Evolutionary conservation across 2,888 invertebrate genomes (phyloP), one percentile per base, ranked within the genome.

Genomic region (Apoda limacodes): DNA sequence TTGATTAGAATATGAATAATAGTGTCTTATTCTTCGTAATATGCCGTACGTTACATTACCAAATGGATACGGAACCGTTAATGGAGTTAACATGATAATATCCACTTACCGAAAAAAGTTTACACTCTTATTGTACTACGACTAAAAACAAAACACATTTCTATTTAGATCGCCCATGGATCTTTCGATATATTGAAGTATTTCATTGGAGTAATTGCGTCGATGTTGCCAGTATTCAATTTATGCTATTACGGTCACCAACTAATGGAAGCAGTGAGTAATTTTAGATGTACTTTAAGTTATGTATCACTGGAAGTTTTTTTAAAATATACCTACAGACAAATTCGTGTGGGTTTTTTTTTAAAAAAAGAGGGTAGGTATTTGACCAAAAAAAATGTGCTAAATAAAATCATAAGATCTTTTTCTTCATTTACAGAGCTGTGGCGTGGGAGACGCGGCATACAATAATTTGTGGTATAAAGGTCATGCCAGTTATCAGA

Each of bases 191-290:
- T 50, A 30, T 36, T 33, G 1, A 57, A 45, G n/a, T 56, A 63
- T 39, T 52, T 59, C 4, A n/a, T 46, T 3, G 56, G 46, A 4
- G 49, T 54, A 0, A 6, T 52, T 2, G 42, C 37, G 2, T 39
- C 52, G 0, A 43, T 44, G 11, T 9, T 55, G 5, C 52, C 59
- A 0, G 37, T 60, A 17, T 61, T 54, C 21, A 57, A 52, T 24
- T 24, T 62, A 5, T 64, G 62, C 17, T 60, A 56, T 31, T 63
- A 60, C 17, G 46, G 52, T 0, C 59, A 68, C 35, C 26, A 50
- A 5, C 36, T 67, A 2, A 52, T 40, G 19, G 47, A 54, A 25
- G 48, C 60, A 33, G 67, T 66, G 21, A 55, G 50, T 37, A 10
- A n/a, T 21, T 13, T 10, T 25, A 2, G 6, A 4, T 12, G 2